These are phyloP conservation scores for Ephydatia muelleri DNA, from an alignment of 37 sponge, comb jelly and placozoan genomes.

Conservation along the genomic window DNA sequence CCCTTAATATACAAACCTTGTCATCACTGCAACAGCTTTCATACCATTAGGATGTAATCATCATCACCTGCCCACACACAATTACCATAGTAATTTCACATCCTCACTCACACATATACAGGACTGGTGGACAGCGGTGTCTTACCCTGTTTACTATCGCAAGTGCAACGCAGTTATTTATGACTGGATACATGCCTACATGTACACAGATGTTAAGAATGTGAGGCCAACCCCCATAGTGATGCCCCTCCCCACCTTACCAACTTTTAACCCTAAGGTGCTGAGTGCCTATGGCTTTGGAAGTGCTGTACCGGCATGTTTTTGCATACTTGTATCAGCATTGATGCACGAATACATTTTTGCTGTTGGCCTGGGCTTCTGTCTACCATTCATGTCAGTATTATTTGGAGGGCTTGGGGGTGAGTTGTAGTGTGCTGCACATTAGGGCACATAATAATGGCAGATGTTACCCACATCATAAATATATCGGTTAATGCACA, in stretches of 20 bases:
- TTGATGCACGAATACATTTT: conserved; percentile 77
- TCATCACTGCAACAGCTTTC: conserved; percentile 7
- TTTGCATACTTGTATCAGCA: conserved; percentile 62
- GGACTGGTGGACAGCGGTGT: conserved; percentile 33
- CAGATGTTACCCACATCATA: no score
- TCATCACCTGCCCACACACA: conserved; percentile 8
- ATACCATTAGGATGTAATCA: not conserved
- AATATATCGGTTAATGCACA: no score
- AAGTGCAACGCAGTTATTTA: conserved; percentile 77
- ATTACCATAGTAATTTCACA: not conserved
- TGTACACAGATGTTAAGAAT: conserved; percentile 57
- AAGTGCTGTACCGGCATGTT: conserved; percentile 18
- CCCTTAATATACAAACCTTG: not conserved
- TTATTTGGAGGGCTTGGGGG: conserved; percentile 37
- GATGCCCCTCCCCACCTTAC: no score
- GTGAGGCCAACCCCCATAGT: conserved; percentile 9
- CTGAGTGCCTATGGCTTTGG: no score
- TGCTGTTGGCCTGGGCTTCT: conserved; percentile 46
- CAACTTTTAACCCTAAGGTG: no score
- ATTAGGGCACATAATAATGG: no score
- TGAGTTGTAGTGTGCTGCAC: no score
- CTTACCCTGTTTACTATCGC: conserved; percentile 59
- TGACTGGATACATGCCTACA: conserved; percentile 72
- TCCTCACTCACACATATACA: no score
- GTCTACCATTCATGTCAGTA: conserved; percentile 53